These are phyloP conservation scores for Spheniscus humboldti DNA, from an alignment of 2,797 vertebrate genomes.

Conservation along the genomic window DNA sequence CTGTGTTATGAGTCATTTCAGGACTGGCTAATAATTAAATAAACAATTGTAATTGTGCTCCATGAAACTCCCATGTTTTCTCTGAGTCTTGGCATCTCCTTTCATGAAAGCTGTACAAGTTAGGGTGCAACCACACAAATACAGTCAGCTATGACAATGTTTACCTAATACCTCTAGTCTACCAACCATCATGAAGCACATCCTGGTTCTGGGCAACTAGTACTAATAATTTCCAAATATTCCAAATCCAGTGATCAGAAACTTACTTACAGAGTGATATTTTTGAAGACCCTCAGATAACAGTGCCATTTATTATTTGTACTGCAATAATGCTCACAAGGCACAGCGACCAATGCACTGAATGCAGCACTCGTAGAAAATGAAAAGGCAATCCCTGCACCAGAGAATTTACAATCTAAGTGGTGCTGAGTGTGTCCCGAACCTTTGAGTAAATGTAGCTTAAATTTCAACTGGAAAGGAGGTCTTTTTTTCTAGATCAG, in stretches of 20 bases:
- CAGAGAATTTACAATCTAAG: neutral
- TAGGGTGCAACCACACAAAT: neutral
- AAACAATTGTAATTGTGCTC: conserved; percentile 49
- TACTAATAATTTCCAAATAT: neutral
- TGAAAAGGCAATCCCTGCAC: neutral
- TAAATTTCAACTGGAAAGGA: neutral
- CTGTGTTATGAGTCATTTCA: conserved; percentile 63
- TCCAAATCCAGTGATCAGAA: neutral
- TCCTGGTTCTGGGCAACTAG: neutral
- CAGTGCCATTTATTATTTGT: neutral
- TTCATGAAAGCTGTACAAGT: neutral
- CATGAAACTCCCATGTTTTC: neutral
- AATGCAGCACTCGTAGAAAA: neutral
- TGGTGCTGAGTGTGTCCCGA: neutral
- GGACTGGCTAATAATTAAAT: conserved; percentile 50
- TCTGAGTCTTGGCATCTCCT: conserved; percentile 3
- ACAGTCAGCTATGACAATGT: neutral
- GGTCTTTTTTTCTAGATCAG: neutral
- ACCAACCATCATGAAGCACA: neutral
- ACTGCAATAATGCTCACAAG: neutral
- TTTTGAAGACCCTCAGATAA: neutral
- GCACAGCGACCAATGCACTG: neutral
- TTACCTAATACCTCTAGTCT: neutral
- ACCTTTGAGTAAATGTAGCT: neutral
- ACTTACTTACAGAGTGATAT: neutral